Conservation (phyloP, 2,797 vertebrate species). For the Argya squamiceps region DNA sequence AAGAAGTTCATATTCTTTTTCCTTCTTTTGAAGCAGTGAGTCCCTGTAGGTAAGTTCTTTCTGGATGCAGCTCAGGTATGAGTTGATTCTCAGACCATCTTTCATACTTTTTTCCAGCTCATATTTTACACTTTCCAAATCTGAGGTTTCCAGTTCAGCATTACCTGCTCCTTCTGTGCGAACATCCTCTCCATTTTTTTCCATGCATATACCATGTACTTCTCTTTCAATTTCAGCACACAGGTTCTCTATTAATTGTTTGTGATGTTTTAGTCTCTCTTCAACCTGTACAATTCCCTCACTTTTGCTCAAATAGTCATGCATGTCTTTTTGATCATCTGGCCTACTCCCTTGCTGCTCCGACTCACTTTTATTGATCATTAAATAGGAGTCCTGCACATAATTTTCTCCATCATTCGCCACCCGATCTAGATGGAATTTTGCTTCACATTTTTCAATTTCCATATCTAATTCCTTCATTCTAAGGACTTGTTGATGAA, state of each 20-base stretch:
- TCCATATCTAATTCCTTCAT: conserved; percentile 89
- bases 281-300: conserved; percentile 84
- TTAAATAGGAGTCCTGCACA: conserved; percentile 76
- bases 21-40: conserved; percentile 82
- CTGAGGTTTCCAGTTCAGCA: conserved; percentile 43
- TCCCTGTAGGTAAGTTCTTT: conserved; percentile 84
- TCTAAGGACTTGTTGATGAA: conserved; percentile 88
- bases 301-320: conserved; percentile 76
- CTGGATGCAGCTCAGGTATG: conserved; percentile 83
- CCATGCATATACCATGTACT: conserved; percentile 63
- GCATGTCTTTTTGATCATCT: conserved; percentile 64
- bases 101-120: conserved; percentile 86
- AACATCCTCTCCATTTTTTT: conserved; percentile 33
- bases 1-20: conserved; percentile 89
- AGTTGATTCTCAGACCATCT: conserved; percentile 84
- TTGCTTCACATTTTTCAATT: conserved; percentile 83
- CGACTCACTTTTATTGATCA: conserved; percentile 25
- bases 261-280: conserved; percentile 81
- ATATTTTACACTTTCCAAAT: conserved; percentile 78
- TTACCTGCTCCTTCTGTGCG: background rate
- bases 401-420: conserved; percentile 78
- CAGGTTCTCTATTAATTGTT: conserved; percentile 83
- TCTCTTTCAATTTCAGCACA: conserved; percentile 88
- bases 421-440: conserved; percentile 71
- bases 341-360: conserved; percentile 31